Base-by-base conservation (phyloP, 2,797 vertebrate genomes). In the Cuculus canorus region DNA sequence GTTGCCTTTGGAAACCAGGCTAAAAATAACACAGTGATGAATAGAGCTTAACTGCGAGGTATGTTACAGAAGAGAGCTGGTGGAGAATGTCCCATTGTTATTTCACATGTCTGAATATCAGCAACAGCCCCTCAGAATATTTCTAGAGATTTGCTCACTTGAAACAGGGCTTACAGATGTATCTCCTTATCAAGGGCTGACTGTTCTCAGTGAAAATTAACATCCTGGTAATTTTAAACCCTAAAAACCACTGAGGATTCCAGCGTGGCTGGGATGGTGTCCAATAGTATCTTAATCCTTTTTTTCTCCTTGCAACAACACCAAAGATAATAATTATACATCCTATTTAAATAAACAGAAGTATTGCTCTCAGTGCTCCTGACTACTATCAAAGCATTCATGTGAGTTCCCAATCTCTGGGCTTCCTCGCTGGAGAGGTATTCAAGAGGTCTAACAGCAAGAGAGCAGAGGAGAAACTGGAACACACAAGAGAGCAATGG, bases 1-100 rank as follows among this genome's bases (percentile, higher is more conserved):
- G 60, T 71, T 91, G 91, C 95, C 89, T 96, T 81, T 92, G 92
- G 95, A 93, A 93, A 75, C 53, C 13, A 7, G 33, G 45, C 65
- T 94, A 92, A 95, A 94, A 96, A 94, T 86, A 91, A 37, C 79
- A 33, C n/a, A 25, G 1, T 33, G 35, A 41, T 80, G 82, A 47
- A 87, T 9, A 47, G 72, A 43, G 57, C 65, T 83, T 35, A 47
- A 61, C 59, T 32, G 82, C 48, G 82, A 92, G 69, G 69, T 53
- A 30, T 10, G 35, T 33, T 82, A 56, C 5, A 4, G 86, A 57
- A 59, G 47, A 64, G 59, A 65, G 30, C 50, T 63, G 78, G 32
- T 56, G 69, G 45, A 56, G 48, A 75, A 33, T 25, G 4, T 90
- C 82, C 79, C 7, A 1, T 57, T 91, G 91, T 86, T 91, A 47